A percentile compares a stretch with the other conserved stretches of the same genome.
Evolutionary conservation across 2,113 vertebrate species (phyloP).

Genomic region (Neopipo cinnamomea): DNA sequence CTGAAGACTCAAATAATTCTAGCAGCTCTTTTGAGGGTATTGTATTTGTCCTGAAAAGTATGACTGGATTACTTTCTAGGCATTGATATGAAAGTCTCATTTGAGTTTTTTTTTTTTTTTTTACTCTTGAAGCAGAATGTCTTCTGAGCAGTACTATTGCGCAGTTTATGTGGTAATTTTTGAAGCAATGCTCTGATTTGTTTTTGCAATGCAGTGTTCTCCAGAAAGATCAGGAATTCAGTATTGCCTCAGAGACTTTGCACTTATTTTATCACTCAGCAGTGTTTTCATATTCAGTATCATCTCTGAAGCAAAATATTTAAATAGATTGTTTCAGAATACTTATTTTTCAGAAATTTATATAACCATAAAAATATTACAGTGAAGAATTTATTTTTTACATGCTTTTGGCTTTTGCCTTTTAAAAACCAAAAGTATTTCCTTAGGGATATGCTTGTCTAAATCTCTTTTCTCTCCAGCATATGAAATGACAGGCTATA

Average conservation of each 20-base stretch:
- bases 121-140: neutral
- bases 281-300: neutral
- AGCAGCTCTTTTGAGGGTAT: neutral
- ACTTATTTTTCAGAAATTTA: neutral
- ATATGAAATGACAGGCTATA: conserved; percentile 72
- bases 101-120: neutral
- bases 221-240: neutral
- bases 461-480: conserved; percentile 65
- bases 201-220: neutral
- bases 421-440: conserved; percentile 30
- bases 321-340: neutral
- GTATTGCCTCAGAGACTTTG: neutral
- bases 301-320: neutral
- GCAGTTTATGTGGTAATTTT: neutral
- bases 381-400: neutral
- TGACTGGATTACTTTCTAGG: neutral
- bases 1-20: conserved; percentile 7
- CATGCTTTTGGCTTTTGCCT: conserved; percentile 27
- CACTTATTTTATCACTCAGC: neutral
- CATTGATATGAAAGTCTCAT: neutral
- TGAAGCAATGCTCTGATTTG: neutral
- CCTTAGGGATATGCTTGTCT: conserved; percentile 58
- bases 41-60: neutral
- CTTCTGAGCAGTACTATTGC: neutral
- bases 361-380: neutral